A percentile compares a stretch with the other conserved stretches of the same genome.
phyloP scores from a whole-genome alignment of 2,113 vertebrate species.

The crab-eating macaque (Macaca fascicularis) region T2T-MFA8v1.1 NC_088389.1:75398001-75398500 shows the following conservation, averaged over 20 bases:
- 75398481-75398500: neutral
- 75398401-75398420: neutral
- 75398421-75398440: neutral
- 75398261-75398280: neutral
- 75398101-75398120: neutral
- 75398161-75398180: neutral
- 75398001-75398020: neutral
- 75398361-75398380: neutral
- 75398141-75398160: neutral
- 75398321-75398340: neutral
- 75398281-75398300: neutral
- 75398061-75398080: neutral
- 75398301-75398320: conserved; percentile 36
- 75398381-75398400: neutral
- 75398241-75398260: conserved; percentile 33
- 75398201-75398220: neutral
- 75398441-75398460: neutral
- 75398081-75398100: neutral
- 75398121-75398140: neutral
- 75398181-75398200: neutral
- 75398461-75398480: neutral
- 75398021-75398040: neutral
- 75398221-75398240: neutral
- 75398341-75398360: neutral
- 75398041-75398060: neutral